Evolutionary conservation across 2,113 vertebrate genomes (phyloP), one percentile per base, ranked within the genome.

Genomic region (Calyptommatus sinebrachiatus): DNA sequence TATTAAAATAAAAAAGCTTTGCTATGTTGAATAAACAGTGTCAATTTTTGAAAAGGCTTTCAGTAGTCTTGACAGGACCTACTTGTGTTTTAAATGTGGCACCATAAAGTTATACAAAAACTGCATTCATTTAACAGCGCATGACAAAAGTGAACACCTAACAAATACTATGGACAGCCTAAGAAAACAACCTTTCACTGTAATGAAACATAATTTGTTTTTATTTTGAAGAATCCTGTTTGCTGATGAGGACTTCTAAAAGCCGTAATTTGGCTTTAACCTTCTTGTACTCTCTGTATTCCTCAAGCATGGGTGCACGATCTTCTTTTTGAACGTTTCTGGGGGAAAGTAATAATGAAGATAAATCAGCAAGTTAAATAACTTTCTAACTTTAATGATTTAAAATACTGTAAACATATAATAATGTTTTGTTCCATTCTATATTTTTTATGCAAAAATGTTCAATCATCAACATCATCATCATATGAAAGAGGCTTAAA

Each of bases 221-320:
- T 74, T 97, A 99, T 91, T 99, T 99, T 94, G 97, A 97, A 91
- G 97, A 97, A 93, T 99, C 98, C 89, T 99, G 98, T 93, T 99
- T 99, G 96, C 97, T 99, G 95, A 99, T 99, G 85, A 99, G 97
- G 87, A 99, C 98, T 92, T 99, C 98, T 87, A 99, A 93, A 86
- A 99, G 97, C 86, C 98, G 95, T 46, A 99, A 97, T 74, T 97
- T 99, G 92, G 98, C 98, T 94, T 99, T 99, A 87, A 99, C 96
- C 93, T 96, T 96, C 94, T 99, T 99, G 94, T 99, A 99, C 83
- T 98, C 97, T 79, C 94, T 95, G 94, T 99, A 99, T 87, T 98
- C 97, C 69, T 99, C 97, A 86, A 97, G 92, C 95, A 97, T 97
- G n/a, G 96, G 97, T 83, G 95, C 91, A 41, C 98, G 96, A 90